phyloP scores from a whole-genome alignment of 2,797 vertebrate genomes.

The Scarus forsteni region DNA sequence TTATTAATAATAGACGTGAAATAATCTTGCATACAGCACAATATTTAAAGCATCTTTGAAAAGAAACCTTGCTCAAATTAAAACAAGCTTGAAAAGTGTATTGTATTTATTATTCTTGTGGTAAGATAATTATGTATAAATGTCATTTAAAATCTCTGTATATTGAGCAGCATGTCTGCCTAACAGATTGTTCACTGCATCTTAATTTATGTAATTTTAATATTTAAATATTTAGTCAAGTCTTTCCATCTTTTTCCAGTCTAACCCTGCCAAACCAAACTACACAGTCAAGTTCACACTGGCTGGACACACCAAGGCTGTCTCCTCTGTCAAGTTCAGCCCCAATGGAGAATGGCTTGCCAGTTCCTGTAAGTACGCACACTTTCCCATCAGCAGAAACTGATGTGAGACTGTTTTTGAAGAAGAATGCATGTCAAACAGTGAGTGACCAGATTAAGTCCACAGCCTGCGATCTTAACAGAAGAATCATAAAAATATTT shows the following conservation, averaged over 20 bases:
- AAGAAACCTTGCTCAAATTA: too few species aligned
- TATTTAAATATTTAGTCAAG: too few species aligned
- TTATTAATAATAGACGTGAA: too few species aligned
- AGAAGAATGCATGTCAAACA: neutral
- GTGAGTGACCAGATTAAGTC: neutral
- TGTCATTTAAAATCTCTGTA: too few species aligned
- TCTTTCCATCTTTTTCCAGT: slow-evolving; percentile 69
- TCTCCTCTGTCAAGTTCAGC: slow-evolving; percentile 94
- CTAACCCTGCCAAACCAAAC: slow-evolving; percentile 90
- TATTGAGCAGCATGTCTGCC: too few species aligned
- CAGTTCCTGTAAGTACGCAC: slow-evolving; percentile 90
- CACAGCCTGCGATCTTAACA: neutral
- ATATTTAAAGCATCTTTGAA: too few species aligned
- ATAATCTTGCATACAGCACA: too few species aligned
- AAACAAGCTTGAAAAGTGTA: too few species aligned
- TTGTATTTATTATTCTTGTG: too few species aligned
- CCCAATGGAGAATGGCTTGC: slow-evolving; percentile 94
- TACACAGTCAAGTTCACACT: slow-evolving; percentile 90
- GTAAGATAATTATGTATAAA: too few species aligned
- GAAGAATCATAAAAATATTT: neutral
- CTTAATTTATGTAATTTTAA: too few species aligned
- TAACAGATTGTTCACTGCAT: too few species aligned
- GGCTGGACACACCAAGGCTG: slow-evolving; percentile 90
- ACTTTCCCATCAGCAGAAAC: slow-evolving; percentile 54
- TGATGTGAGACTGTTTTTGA: neutral